These are phyloP conservation scores for Sarcophaga subvicina DNA, from an alignment of 2,888 invertebrate genomes.

Conservation along the genomic window DNA sequence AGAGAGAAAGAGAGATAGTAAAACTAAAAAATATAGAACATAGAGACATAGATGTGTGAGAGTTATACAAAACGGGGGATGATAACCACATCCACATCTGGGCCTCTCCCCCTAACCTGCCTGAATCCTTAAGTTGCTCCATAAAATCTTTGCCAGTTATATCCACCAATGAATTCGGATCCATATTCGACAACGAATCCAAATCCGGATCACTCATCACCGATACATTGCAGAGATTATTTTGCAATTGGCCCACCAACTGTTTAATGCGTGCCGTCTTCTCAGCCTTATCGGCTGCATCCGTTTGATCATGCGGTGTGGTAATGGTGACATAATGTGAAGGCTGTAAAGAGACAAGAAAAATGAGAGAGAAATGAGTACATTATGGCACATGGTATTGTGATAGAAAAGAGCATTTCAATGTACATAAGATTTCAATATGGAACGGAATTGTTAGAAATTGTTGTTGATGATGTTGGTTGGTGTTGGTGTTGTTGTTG, in stretches of 20 bases:
- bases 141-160: slow-evolving; percentile 89
- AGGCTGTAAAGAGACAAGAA: slow-evolving; percentile 76
- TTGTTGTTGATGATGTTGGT: not conserved
- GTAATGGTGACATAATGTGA: slow-evolving; percentile 82
- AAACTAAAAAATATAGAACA: slow-evolving; percentile 68
- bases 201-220: slow-evolving; percentile 92
- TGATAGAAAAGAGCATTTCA: slow-evolving; percentile 29
- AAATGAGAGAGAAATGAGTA: slow-evolving; percentile 14
- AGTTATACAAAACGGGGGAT: slow-evolving; percentile 70
- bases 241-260: slow-evolving; percentile 89
- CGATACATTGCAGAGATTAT: slow-evolving; percentile 92
- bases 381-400: not conserved
- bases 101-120: slow-evolving; percentile 83
- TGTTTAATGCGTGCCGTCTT: slow-evolving; percentile 85
- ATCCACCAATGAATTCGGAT: slow-evolving; percentile 93
- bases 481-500: slow-evolving; percentile 2
- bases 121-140: slow-evolving; percentile 87
- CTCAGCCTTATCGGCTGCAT: slow-evolving; percentile 79
- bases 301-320: slow-evolving; percentile 83
- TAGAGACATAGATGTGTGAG: slow-evolving; percentile 75
- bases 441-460: too few relatives aligned
- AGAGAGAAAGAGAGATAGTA: slow-evolving; percentile 2
- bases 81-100: slow-evolving; percentile 72
- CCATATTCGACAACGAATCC: slow-evolving; percentile 94
- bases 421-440: slow-evolving; percentile 6